These are phyloP conservation scores for Chroicocephalus ridibundus DNA, from an alignment of 2,113 vertebrate genomes.

Conservation along the genomic window DNA sequence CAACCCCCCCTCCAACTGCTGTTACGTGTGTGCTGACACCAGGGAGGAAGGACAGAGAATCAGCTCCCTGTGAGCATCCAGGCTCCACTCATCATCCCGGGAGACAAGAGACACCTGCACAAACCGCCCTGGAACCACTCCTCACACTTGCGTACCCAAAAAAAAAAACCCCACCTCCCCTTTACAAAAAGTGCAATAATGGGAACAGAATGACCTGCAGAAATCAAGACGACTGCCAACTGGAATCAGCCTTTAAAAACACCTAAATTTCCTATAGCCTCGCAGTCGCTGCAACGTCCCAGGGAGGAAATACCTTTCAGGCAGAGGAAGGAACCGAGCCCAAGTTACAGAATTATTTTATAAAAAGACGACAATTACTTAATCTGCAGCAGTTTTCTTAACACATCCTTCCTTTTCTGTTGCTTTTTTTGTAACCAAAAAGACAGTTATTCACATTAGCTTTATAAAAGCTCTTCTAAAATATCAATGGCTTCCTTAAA, in stretches of 20 bases:
- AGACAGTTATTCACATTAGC: background rate
- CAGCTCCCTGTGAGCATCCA: background rate
- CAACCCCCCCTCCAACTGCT: background rate
- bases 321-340: conserved; percentile 60
- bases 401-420: conserved; percentile 66
- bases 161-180: background rate
- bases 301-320: conserved; percentile 64
- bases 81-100: background rate
- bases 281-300: background rate
- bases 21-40: background rate
- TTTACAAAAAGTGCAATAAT: background rate
- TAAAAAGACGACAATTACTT: conserved; percentile 57
- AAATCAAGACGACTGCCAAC: background rate
- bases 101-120: conserved; percentile 29
- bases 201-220: background rate
- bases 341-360: conserved; percentile 54
- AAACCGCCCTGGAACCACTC: background rate
- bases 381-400: conserved; percentile 37
- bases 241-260: conserved; percentile 25
- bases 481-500: background rate
- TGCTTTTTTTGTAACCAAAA: conserved; percentile 54
- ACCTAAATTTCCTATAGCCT: conserved; percentile 2
- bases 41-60: background rate
- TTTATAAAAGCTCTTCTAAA: background rate
- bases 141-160: background rate